These are phyloP conservation scores for Antedon mediterranea DNA, from an alignment of 53 echinoderm and acorn worm species.

Conservation along the genomic window DNA sequence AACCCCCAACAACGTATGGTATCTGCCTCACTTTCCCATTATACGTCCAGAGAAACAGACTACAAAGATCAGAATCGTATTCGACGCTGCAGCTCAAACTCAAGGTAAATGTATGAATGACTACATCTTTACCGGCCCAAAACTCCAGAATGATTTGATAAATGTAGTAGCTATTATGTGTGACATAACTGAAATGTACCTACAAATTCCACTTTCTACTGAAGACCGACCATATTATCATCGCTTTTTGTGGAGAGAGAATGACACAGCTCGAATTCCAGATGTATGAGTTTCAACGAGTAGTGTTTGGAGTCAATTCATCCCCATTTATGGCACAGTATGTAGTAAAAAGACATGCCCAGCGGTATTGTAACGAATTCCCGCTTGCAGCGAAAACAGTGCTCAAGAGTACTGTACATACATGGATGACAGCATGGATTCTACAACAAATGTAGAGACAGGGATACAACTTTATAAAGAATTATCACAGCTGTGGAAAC, in stretches of 20 bases:
- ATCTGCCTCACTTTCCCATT: too few species aligned
- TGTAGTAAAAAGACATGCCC: slow-evolving; percentile 7
- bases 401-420: slow-evolving; percentile 5
- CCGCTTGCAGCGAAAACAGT: slow-evolving; percentile 9
- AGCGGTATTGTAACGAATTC: neutral
- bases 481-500: too few species aligned
- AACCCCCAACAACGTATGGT: neutral
- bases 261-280: slow-evolving; percentile 3
- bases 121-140: too few species aligned
- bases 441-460: slow-evolving; percentile 16
- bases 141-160: too few species aligned
- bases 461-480: slow-evolving; percentile 21
- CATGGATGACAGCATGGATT: slow-evolving; percentile 33
- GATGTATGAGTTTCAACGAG: slow-evolving; percentile 11
- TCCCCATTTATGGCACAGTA: slow-evolving; percentile 16
- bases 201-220: slow-evolving; percentile 10
- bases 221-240: slow-evolving; percentile 12
- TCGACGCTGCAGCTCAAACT: too few species aligned
- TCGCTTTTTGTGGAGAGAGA: slow-evolving; percentile 18
- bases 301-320: slow-evolving; percentile 13
- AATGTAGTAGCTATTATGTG: neutral
- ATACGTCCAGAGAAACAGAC: too few species aligned
- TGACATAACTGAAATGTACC: slow-evolving; percentile 26
- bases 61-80: neutral
- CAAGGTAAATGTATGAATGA: too few species aligned